Conservation (phyloP, 2,888 invertebrate genomes). For the Drosophila setosimentum region DNA sequence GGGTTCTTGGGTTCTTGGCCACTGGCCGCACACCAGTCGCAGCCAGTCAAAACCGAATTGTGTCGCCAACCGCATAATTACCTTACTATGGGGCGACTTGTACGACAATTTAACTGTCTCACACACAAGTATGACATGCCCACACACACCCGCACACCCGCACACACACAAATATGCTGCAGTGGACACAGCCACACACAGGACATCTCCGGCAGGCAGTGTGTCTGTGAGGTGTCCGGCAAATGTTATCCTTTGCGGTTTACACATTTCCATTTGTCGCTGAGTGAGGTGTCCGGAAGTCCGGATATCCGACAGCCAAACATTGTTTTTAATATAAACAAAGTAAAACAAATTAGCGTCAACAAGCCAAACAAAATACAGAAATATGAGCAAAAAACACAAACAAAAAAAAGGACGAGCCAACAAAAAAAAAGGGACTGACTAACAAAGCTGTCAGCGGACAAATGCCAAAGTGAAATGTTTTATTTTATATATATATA, state of each 20-base stretch:
- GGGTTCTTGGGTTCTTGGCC: neutral
- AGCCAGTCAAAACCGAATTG: slow-evolving; percentile 40
- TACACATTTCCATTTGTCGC: slow-evolving; percentile 65
- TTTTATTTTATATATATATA: slow-evolving; percentile 46
- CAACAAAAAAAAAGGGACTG: slow-evolving; percentile 1
- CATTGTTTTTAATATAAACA: slow-evolving; percentile 80
- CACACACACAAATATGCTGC: slow-evolving; percentile 43
- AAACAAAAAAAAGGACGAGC: neutral
- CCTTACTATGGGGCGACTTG: slow-evolving; percentile 58
- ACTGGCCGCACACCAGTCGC: slow-evolving; percentile 38
- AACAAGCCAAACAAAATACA: slow-evolving; percentile 38
- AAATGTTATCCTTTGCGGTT: slow-evolving; percentile 77
- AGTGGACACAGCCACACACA: slow-evolving; percentile 12
- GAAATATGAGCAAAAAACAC: slow-evolving; percentile 1
- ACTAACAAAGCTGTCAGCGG: slow-evolving; percentile 32
- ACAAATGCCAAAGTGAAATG: slow-evolving; percentile 60
- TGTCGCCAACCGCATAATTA: slow-evolving; percentile 68
- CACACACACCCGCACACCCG: neutral
- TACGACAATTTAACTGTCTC: slow-evolving; percentile 76
- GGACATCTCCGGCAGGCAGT: slow-evolving; percentile 36
- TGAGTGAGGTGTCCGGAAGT: slow-evolving; percentile 45
- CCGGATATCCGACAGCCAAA: slow-evolving; percentile 55
- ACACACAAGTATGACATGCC: slow-evolving; percentile 70
- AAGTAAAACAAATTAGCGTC: slow-evolving; percentile 78
- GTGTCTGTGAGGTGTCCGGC: slow-evolving; percentile 45